Evolutionary conservation across 2,797 vertebrate species (phyloP).

Genomic region (Valencia hispanica): DNA sequence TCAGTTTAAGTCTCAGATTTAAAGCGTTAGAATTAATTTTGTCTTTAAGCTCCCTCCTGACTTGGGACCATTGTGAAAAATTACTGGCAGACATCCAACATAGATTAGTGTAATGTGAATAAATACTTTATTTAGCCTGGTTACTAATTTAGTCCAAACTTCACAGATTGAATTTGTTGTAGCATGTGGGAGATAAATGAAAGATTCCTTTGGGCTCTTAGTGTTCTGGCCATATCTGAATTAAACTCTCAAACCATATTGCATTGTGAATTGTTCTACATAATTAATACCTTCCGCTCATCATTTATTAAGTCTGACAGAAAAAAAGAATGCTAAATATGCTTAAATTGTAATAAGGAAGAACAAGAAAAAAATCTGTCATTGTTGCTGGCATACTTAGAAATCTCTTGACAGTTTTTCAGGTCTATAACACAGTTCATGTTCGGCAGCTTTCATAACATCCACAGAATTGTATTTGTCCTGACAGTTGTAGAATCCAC

Average conservation of each 20-base stretch:
- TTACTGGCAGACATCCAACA: slow-evolving; percentile 32
- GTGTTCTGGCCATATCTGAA: slow-evolving; percentile 37
- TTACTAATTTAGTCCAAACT: slow-evolving; percentile 59
- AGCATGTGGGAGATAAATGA: slow-evolving; percentile 36
- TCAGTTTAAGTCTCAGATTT: slow-evolving; percentile 38
- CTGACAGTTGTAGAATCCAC: slow-evolving; percentile 5
- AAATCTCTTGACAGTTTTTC: slow-evolving; percentile 35
- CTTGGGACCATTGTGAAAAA: slow-evolving; percentile 29
- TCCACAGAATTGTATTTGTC: not conserved
- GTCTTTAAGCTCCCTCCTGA: slow-evolving; percentile 32
- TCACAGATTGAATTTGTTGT: slow-evolving; percentile 49
- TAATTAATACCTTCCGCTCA: slow-evolving; percentile 52
- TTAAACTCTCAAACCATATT: slow-evolving; percentile 46
- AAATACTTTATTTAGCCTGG: slow-evolving; percentile 52
- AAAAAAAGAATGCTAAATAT: slow-evolving; percentile 22
- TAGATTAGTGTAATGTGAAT: slow-evolving; percentile 49
- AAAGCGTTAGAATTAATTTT: slow-evolving; percentile 35
- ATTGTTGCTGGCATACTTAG: slow-evolving; percentile 7
- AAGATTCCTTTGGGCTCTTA: slow-evolving; percentile 36
- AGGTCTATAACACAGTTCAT: slow-evolving; percentile 16
- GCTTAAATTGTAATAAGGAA: slow-evolving; percentile 18
- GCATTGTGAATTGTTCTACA: slow-evolving; percentile 50
- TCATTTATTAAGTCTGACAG: slow-evolving; percentile 40
- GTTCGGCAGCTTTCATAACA: slow-evolving; percentile 1
- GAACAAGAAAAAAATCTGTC: not conserved